Percentiles rank a stretch among this genome's conserved stretches.
These are phyloP conservation scores for Rhodophaea formosa DNA, from an alignment of 2,888 invertebrate species.

Conservation along the genomic window DNA sequence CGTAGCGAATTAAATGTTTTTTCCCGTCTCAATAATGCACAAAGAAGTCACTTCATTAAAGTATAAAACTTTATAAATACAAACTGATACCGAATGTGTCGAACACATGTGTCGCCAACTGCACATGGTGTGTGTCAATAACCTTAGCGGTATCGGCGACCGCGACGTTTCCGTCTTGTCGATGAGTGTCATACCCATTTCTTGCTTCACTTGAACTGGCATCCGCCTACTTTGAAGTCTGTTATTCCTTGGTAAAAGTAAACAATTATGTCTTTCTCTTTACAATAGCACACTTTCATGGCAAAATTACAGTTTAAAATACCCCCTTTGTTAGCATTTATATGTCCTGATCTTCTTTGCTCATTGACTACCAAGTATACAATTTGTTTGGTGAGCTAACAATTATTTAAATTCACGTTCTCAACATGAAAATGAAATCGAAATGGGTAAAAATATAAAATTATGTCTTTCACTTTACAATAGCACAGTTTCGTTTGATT, in stretches of 20 bases:
- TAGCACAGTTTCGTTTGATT: too few relatives aligned
- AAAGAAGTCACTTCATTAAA: too few relatives aligned
- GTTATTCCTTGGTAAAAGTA: neutral
- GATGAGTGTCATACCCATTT: neutral
- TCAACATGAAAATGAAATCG: too few relatives aligned
- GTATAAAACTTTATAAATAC: too few relatives aligned
- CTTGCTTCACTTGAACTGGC: constrained; percentile 2
- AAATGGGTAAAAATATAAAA: neutral
- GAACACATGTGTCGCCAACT: neutral
- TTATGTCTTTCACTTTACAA: too few relatives aligned
- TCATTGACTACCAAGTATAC: too few relatives aligned
- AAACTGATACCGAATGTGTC: too few relatives aligned
- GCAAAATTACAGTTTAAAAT: neutral
- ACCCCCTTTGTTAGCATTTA: neutral
- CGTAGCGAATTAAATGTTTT: too few relatives aligned
- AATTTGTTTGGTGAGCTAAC: too few relatives aligned
- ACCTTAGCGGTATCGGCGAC: neutral
- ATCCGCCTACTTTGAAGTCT: constrained; percentile 24
- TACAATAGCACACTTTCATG: neutral
- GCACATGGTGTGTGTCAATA: neutral
- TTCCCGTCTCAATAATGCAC: too few relatives aligned
- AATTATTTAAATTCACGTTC: too few relatives aligned
- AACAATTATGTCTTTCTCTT: neutral
- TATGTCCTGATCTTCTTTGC: neutral
- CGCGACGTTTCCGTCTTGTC: neutral